Percentiles rank a stretch among this genome's conserved stretches.
These are phyloP conservation scores for Corythoichthys intestinalis DNA, from an alignment of 2,113 vertebrate species.

Conservation along the genomic window DNA sequence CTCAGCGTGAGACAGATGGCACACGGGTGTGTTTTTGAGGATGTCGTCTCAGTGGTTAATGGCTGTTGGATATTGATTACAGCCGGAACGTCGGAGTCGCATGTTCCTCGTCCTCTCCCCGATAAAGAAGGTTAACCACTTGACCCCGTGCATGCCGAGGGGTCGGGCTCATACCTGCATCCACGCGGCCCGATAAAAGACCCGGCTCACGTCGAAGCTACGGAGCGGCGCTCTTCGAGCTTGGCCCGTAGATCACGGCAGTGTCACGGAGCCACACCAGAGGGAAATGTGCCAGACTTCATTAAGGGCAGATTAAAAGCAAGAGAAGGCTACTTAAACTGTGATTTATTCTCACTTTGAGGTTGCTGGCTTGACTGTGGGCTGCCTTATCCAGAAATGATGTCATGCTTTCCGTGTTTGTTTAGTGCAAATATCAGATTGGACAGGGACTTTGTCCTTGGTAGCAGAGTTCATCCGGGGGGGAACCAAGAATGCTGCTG, in stretches of 20 bases:
- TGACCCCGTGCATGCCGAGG: constrained; percentile 57
- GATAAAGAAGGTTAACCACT: constrained; percentile 69
- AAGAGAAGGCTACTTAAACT: constrained; percentile 37
- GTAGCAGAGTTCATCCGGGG: constrained; percentile 38
- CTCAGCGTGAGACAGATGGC: constrained; percentile 25
- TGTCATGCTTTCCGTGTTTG: constrained; percentile 67
- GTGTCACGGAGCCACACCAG: constrained; percentile 37
- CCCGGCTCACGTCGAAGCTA: constrained; percentile 12
- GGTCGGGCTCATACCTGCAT: constrained; percentile 41
- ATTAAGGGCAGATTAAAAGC: constrained; percentile 61
- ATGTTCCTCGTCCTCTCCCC: constrained; percentile 46
- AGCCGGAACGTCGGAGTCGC: constrained; percentile 53
- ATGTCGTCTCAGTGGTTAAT: constrained; percentile 58
- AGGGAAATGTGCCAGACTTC: constrained; percentile 49
- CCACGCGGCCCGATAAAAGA: background rate
- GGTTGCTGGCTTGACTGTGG: constrained; percentile 44
- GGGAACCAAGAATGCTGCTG: constrained; percentile 12
- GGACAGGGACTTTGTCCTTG: constrained; percentile 43
- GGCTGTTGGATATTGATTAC: constrained; percentile 64
- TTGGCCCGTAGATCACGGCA: constrained; percentile 29
- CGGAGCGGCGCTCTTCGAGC: constrained; percentile 25
- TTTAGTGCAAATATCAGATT: constrained; percentile 59
- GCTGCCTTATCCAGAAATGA: constrained; percentile 52
- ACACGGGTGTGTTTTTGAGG: constrained; percentile 31
- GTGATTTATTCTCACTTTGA: constrained; percentile 57